A percentile compares a stretch with the other conserved stretches of the same genome.
Conservation (phyloP, 2,888 invertebrate genomes). For the Aleiodes testaceus region DNA sequence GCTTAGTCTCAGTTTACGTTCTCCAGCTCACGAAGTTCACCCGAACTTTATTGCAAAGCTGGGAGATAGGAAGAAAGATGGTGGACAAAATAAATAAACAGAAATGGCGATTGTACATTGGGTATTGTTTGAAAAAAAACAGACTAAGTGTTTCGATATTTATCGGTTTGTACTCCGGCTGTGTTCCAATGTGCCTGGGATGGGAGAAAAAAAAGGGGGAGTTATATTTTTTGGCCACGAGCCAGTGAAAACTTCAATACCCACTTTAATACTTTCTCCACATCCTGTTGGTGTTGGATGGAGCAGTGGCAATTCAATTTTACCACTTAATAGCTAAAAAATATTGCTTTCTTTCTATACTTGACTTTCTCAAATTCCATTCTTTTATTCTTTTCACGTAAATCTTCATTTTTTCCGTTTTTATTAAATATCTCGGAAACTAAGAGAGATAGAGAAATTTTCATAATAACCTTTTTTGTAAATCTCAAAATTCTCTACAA, state of each 20-base stretch:
- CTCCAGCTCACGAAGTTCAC: conserved; percentile 16
- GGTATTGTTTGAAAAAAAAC: background rate
- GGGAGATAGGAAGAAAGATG: too few relatives aligned
- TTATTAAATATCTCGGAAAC: background rate
- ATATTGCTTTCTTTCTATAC: conserved; percentile 59
- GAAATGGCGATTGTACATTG: conserved; percentile 19
- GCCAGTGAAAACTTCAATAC: conserved; percentile 63
- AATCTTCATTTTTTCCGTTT: too few relatives aligned
- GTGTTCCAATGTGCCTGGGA: conserved; percentile 49
- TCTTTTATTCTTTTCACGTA: background rate
- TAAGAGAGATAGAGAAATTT: background rate
- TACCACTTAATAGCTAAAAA: conserved; percentile 64
- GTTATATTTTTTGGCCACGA: conserved; percentile 65
- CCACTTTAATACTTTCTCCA: conserved; percentile 21
- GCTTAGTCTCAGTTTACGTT: conserved; percentile 25
- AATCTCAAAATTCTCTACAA: too few relatives aligned
- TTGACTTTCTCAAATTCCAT: conserved; percentile 25
- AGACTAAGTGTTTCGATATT: conserved; percentile 69
- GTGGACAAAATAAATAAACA: background rate
- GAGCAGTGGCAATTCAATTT: conserved; percentile 64
- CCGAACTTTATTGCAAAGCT: background rate
- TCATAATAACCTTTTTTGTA: too few relatives aligned
- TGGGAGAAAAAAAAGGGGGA: conserved; percentile 18
- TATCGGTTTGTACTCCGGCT: conserved; percentile 64
- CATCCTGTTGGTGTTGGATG: conserved; percentile 35